Base-by-base conservation (phyloP, 2,113 vertebrate genomes). In the Sciurus niger region DNA sequence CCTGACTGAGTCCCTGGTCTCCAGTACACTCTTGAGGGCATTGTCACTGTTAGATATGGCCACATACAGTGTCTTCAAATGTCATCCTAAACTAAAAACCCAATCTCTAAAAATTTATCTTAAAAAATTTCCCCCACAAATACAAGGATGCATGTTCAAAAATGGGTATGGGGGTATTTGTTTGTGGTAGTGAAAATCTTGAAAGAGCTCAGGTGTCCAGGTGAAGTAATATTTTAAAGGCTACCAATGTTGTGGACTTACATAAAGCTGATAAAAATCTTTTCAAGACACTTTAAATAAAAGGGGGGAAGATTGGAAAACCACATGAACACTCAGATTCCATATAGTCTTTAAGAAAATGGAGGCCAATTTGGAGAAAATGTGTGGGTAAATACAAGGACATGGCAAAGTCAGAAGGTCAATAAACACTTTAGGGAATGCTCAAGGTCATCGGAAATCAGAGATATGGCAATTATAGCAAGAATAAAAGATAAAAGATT, bases 381-480 rank as follows among this genome's bases (percentile, higher is more conserved):
- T 17, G 32, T 14, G 11, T 16, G 74, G 17, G 48, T 58, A 65
- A 77, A 79, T n/a, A 10, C 37, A 34, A 37, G 85, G 14, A 96
- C 80, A 37, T 30, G 43, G 37, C 53, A 91, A 89, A 90, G 55
- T 34, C 78, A 76, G 89, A 78, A 68, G 40, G 30, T 84, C 89
- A 70, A 28, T 1, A 82, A 72, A 32, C 48, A 55, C 43, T 70
- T 65, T 40, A 14, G 43, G 16, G 51, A 34, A 40, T 80, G 55
- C n/a, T 68, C 8, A 48, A 70, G 58, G 65, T 37, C n/a, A 79
- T 2, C 84, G 16, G 24, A 60, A 53, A 84, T 55, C 51, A 95
- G 87, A 80, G 32, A 73, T 2, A 20, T 46, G 51, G 34, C 46
- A 37, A 86, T 67, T 60, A 46, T 85, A 77, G 30, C 10, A 89